A percentile compares a stretch with the other conserved stretches of the same genome.
Conservation (phyloP, 1,140 invertebrate genomes). For the Brachionus sp. region DNA sequence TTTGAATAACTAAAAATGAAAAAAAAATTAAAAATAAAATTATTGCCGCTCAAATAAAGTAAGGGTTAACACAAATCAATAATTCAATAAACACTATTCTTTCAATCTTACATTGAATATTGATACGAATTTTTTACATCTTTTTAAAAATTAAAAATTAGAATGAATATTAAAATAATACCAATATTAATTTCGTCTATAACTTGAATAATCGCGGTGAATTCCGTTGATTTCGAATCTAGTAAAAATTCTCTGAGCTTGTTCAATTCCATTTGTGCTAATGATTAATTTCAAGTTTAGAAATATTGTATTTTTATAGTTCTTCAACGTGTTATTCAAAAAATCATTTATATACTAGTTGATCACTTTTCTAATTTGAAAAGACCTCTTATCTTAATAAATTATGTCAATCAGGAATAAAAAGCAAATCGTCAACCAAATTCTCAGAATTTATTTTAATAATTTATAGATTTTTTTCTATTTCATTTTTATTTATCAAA, state of each 20-base stretch:
- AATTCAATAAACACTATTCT: too few relatives aligned
- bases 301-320: neutral
- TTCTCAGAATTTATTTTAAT: slow-evolving; percentile 6
- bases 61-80: too few relatives aligned
- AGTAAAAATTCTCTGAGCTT: neutral
- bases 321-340: neutral
- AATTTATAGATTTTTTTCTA: slow-evolving; percentile 9
- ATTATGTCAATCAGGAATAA: neutral
- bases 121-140: neutral
- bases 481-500: neutral
- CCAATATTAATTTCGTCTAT: neutral
- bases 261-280: neutral
- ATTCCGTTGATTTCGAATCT: neutral
- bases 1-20: neutral
- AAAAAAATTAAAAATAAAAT: neutral
- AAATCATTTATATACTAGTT: neutral
- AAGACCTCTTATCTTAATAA: neutral
- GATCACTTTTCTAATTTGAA: neutral
- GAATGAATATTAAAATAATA: neutral
- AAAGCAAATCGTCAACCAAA: neutral
- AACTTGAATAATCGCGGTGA: neutral
- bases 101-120: neutral
- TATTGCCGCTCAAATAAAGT: neutral
- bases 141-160: too few relatives aligned
- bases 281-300: neutral